These are phyloP conservation scores for Meteorus cinctellus DNA, from an alignment of 2,888 invertebrate species.

Conservation along the genomic window DNA sequence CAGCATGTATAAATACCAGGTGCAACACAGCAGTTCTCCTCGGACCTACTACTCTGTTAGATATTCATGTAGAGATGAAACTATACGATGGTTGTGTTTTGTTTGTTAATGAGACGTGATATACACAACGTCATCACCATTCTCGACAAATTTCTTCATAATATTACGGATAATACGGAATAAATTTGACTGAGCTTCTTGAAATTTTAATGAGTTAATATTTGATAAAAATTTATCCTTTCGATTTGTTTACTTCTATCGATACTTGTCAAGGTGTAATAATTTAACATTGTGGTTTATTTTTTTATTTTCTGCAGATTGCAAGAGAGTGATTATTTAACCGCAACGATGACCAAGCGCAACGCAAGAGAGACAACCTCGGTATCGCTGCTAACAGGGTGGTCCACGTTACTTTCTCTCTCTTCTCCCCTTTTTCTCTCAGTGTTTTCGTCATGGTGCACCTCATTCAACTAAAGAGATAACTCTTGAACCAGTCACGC, in stretches of 20 bases:
- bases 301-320: constrained; percentile 13
- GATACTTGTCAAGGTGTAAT: background rate
- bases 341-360: constrained; percentile 39
- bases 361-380: constrained; percentile 25
- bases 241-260: background rate
- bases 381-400: constrained; percentile 41
- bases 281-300: constrained; percentile 7
- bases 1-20: constrained; percentile 42
- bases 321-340: constrained; percentile 34
- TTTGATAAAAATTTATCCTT: no score
- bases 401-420: constrained; percentile 32
- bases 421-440: constrained; percentile 15
- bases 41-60: constrained; percentile 31
- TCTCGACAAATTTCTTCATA: constrained; percentile 8
- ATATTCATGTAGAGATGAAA: constrained; percentile 22
- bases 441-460: constrained; percentile 14
- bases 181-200: background rate
- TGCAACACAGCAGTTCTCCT: constrained; percentile 36
- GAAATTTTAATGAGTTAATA: no score
- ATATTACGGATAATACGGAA: background rate
- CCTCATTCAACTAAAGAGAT: constrained; percentile 40
- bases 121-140: constrained; percentile 16
- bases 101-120: constrained; percentile 41
- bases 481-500: constrained; percentile 45
- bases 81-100: constrained; percentile 15